A percentile compares a stretch with the other conserved stretches of the same genome.
Evolutionary conservation across 2,113 vertebrate genomes (phyloP).

Genomic region (Cacatua alba): DNA sequence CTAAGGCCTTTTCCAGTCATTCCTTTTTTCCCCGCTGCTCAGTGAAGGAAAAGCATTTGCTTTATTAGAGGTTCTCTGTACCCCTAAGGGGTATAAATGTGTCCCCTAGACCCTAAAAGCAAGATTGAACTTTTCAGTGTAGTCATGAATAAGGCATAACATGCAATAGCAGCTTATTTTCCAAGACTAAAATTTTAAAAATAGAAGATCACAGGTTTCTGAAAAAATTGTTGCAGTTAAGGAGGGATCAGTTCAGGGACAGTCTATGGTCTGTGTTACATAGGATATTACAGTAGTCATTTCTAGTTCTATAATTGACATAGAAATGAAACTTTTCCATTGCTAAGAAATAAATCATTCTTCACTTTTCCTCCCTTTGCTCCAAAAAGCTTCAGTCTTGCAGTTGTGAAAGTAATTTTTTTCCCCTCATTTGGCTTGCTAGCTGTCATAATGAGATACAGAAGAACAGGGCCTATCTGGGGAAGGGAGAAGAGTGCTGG

Average conservation of each 20-base stretch:
- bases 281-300: neutral
- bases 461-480: neutral
- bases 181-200: neutral
- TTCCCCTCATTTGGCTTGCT: neutral
- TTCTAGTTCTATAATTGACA: neutral
- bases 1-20: constrained; percentile 43
- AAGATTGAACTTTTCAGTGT: constrained; percentile 34
- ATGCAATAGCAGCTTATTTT: constrained; percentile 4
- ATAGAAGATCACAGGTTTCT: constrained; percentile 4
- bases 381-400: neutral
- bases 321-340: neutral
- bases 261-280: neutral
- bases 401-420: neutral
- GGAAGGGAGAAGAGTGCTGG: neutral
- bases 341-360: neutral
- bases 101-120: constrained; percentile 30
- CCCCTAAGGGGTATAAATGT: constrained; percentile 34
- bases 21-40: constrained; percentile 31
- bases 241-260: neutral
- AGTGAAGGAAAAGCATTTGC: constrained; percentile 34
- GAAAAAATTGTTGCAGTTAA: constrained; percentile 5
- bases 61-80: constrained; percentile 35
- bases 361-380: neutral
- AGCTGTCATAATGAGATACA: neutral
- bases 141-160: constrained; percentile 35